These are phyloP conservation scores for Drosophila eohydei DNA, from an alignment of 2,888 invertebrate species.

Conservation along the genomic window DNA sequence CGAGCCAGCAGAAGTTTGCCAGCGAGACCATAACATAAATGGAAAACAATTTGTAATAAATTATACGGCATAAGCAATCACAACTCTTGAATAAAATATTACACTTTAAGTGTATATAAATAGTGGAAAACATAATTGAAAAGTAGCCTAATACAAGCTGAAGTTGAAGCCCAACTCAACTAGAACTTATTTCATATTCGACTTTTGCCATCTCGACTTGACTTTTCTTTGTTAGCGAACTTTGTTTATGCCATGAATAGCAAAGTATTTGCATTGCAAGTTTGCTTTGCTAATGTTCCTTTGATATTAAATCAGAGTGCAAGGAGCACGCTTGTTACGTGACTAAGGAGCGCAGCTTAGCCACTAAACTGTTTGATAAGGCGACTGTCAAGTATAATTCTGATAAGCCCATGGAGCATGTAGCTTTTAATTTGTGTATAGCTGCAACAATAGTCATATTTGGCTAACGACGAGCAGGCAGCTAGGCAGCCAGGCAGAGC, in stretches of 20 bases:
- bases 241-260: neutral
- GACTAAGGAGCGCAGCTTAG: neutral
- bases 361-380: slow-evolving; percentile 1
- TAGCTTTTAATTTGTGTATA: slow-evolving; percentile 11
- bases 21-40: neutral
- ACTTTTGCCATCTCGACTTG: neutral
- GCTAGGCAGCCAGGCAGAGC: neutral
- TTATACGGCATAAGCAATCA: neutral
- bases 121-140: neutral
- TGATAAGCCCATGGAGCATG: slow-evolving; percentile 16
- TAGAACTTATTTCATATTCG: neutral
- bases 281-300: neutral
- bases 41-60: slow-evolving; percentile 8
- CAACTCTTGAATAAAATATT: neutral
- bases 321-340: neutral
- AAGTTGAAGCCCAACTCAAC: too few species aligned
- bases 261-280: neutral
- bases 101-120: neutral
- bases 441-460: slow-evolving; percentile 10
- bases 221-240: neutral
- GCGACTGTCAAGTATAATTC: slow-evolving; percentile 27
- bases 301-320: neutral
- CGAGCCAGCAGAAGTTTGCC: slow-evolving; percentile 11
- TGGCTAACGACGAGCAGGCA: neutral
- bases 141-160: neutral